Base-by-base conservation (phyloP, 2,113 vertebrate species). In the Pantherophis guttatus region DNA sequence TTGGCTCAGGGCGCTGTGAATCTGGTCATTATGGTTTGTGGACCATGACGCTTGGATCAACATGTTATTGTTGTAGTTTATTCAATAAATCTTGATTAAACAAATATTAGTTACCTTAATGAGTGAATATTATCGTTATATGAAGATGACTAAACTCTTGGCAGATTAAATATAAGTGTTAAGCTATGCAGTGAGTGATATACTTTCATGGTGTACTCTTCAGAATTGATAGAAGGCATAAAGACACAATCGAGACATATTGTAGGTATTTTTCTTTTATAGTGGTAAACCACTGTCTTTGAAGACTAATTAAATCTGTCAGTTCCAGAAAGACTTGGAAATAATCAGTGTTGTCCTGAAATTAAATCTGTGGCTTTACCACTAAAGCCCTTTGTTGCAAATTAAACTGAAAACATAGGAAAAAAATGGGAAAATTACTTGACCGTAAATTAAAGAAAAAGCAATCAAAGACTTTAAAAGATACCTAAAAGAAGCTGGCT, bases 211-310 rank as follows among this genome's bases (percentile, higher is more conserved):
- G 54, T 52, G 65, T 58, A 70, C 54, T 21, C 33, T 57, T 50
- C 24, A 85, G 29, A 89, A 93, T n/a, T 93, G 87, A 89, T 70
- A 92, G 65, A 29, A n/a, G 89, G 39, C 39, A 58, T 26, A 70
- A 54, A 21, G 33, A 50, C 58, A 44, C 24, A 8, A n/a, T 44
- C 1, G n/a, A 23, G 89, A 89, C 21, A 59, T 62, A 26, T 8
- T 62, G 33, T 85, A 81, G 12, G 39, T 50, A 44, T n/a, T 85
- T 85, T 39, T 89, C 17, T 93, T 89, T 93, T 90, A 85, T 89
- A 93, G 54, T 58, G 53, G 54, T 75, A 85, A 93, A 85, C 19
- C n/a, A n/a, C 92, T 89, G 8, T 58, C 26, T 93, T 89, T 24
- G 8, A 57, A 70, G 87, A 58, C 53, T 89, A 26, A 65, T 93